These are phyloP conservation scores for Serranus cabrilla DNA, from an alignment of 2,797 vertebrate genomes.

Conservation along the genomic window DNA sequence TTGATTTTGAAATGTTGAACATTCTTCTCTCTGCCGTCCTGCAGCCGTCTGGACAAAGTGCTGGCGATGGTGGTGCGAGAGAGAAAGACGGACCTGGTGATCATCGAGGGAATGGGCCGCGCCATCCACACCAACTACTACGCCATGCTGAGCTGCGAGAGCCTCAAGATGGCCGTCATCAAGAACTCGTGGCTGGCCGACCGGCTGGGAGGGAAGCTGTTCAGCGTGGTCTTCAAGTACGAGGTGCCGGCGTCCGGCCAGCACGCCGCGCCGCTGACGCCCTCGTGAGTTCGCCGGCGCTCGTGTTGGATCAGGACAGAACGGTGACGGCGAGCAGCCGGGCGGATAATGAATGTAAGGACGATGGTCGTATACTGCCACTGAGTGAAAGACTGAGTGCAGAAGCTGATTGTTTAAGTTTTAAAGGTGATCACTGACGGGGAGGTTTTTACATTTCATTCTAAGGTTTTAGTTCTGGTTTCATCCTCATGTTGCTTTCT, in stretches of 20 bases:
- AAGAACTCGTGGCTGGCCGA: constrained; percentile 98
- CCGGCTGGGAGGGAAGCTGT: constrained; percentile 95
- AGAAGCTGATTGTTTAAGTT: constrained; percentile 40
- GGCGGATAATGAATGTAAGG: constrained; percentile 56
- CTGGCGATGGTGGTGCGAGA: constrained; percentile 92
- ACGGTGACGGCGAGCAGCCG: background rate
- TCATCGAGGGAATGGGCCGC: constrained; percentile 98
- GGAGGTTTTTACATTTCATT: constrained; percentile 38
- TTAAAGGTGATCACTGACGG: constrained; percentile 32
- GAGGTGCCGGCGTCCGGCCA: constrained; percentile 87
- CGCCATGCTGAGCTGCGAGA: constrained; percentile 92
- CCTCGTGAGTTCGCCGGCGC: constrained; percentile 22
- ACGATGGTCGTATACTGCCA: constrained; percentile 41
- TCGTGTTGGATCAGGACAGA: background rate
- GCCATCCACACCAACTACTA: constrained; percentile 99
- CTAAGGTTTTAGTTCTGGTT: constrained; percentile 39
- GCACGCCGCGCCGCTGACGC: constrained; percentile 38
- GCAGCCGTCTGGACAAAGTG: constrained; percentile 95
- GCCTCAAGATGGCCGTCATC: constrained; percentile 97
- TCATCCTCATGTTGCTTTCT: constrained; percentile 30
- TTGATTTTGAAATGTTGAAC: too few relatives aligned
- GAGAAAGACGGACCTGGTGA: constrained; percentile 92
- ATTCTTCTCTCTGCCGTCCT: background rate
- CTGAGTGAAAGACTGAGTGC: constrained; percentile 42
- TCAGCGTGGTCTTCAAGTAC: constrained; percentile 99